Conservation (phyloP, 2,797 vertebrate genomes). For the Parambassis ranga region DNA sequence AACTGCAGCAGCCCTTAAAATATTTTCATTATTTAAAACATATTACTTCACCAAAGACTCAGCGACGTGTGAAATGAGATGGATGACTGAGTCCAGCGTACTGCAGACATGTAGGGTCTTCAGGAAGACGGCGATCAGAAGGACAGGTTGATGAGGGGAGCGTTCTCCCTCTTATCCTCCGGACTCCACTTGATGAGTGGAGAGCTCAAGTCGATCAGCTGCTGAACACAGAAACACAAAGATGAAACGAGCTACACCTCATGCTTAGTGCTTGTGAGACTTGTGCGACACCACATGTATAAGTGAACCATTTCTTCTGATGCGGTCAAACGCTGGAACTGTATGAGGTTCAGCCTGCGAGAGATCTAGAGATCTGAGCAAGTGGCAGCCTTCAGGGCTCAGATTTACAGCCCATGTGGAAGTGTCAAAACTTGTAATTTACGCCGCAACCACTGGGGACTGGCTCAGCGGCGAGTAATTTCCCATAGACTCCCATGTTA, state of each 20-base stretch:
- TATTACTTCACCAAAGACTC: background rate
- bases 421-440: too few species aligned
- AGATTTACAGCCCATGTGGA: too few species aligned
- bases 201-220: conserved; percentile 83
- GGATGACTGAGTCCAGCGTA: background rate
- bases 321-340: too few species aligned
- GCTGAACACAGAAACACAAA: background rate
- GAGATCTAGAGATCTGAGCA: too few species aligned
- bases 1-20: background rate
- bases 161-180: conserved; percentile 73
- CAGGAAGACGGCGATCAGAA: conserved; percentile 57
- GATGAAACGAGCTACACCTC: background rate
- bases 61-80: background rate
- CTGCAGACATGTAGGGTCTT: background rate
- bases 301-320: too few species aligned
- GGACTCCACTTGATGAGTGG: conserved; percentile 85
- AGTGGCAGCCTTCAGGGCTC: too few species aligned
- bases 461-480: too few species aligned
- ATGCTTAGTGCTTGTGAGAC: too few species aligned
- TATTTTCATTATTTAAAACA: conserved; percentile 38
- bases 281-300: too few species aligned
- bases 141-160: conserved; percentile 80
- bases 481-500: too few species aligned
- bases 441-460: too few species aligned
- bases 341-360: too few species aligned